phyloP scores from a whole-genome alignment of 2,888 invertebrate species.

The Callyntrura guangdongensis region DNA sequence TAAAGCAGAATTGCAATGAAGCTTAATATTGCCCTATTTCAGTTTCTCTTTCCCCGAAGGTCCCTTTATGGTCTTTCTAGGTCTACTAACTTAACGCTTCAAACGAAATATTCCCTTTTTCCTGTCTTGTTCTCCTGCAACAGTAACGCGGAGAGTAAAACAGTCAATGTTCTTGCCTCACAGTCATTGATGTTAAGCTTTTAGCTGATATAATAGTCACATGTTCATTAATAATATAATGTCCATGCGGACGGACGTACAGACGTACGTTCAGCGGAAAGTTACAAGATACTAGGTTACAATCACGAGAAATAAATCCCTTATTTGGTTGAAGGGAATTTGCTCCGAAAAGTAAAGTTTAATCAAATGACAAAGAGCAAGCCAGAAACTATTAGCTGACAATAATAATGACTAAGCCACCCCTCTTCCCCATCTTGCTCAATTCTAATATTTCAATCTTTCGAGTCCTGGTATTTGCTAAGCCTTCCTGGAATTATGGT shows the following conservation, averaged over 20 bases:
- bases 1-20: slow-evolving; percentile 78
- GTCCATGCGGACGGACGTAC: background rate
- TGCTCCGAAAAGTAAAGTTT: slow-evolving; percentile 56
- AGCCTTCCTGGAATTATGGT: slow-evolving; percentile 50
- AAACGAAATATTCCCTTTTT: slow-evolving; percentile 42
- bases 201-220: slow-evolving; percentile 22
- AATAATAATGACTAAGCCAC: slow-evolving; percentile 67
- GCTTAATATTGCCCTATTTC: slow-evolving; percentile 75
- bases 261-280: background rate
- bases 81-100: slow-evolving; percentile 49
- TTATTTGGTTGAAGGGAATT: slow-evolving; percentile 56
- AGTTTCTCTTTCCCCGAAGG: slow-evolving; percentile 66
- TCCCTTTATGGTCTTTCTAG: slow-evolving; percentile 70
- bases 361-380: slow-evolving; percentile 72
- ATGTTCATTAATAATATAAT: slow-evolving; percentile 45
- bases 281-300: slow-evolving; percentile 11
- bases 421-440: slow-evolving; percentile 49
- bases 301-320: slow-evolving; percentile 52
- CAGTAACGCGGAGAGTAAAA: slow-evolving; percentile 5
- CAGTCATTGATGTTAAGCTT: slow-evolving; percentile 42
- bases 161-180: background rate
- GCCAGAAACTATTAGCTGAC: slow-evolving; percentile 68
- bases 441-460: slow-evolving; percentile 63
- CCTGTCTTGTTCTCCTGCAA: background rate
- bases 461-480: slow-evolving; percentile 37